Conservation (phyloP, 2,888 invertebrate species). For the Andricus curvator region DNA sequence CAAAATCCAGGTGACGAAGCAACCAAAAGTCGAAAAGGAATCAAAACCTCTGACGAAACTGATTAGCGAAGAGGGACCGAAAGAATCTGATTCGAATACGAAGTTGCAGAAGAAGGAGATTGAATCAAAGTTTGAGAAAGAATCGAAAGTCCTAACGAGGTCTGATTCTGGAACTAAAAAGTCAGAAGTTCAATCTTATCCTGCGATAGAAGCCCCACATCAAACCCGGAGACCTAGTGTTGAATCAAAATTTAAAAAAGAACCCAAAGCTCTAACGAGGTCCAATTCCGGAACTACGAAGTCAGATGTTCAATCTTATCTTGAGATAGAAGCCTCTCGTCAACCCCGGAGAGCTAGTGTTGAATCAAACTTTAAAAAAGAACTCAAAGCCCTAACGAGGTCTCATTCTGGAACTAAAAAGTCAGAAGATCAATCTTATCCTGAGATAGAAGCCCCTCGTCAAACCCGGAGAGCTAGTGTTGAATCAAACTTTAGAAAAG, state of each 20-base stretch:
- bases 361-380: background rate
- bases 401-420: background rate
- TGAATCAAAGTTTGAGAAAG: constrained; percentile 43
- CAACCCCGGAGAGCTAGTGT: background rate
- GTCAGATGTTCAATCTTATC: background rate
- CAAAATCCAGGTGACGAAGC: background rate
- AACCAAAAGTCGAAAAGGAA: constrained; percentile 21
- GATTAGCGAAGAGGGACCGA: background rate
- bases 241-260: background rate
- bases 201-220: background rate
- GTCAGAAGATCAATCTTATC: background rate
- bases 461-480: background rate
- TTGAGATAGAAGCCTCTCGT: background rate
- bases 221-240: constrained; percentile 8
- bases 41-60: constrained; percentile 12
- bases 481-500: background rate
- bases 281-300: background rate
- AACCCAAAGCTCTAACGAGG: background rate
- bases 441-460: background rate
- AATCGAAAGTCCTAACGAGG: background rate
- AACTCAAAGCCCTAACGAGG: background rate
- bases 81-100: too few relatives aligned
- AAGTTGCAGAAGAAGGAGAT: constrained; percentile 25
- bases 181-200: background rate
- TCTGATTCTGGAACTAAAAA: background rate